These are phyloP conservation scores for Pandemis cinnamomeana DNA, from an alignment of 2,888 invertebrate species.

Conservation along the genomic window DNA sequence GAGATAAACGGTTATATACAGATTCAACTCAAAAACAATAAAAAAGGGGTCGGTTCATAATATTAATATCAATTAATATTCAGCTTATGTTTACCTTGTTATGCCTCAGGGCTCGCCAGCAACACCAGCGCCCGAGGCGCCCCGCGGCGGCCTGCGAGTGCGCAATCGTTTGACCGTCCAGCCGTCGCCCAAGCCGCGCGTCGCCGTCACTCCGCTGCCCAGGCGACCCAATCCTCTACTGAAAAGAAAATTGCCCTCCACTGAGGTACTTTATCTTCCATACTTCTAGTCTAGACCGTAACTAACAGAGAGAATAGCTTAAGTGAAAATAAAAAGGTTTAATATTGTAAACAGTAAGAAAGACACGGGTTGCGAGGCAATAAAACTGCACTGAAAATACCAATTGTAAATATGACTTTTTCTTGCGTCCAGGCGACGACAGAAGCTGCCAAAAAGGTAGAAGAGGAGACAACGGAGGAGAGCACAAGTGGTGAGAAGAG, in stretches of 20 bases:
- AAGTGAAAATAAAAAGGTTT: no score
- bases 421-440: conserved; percentile 64
- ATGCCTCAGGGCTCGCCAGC: conserved; percentile 59
- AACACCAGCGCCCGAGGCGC: conserved; percentile 66
- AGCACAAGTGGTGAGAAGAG: conserved; percentile 73
- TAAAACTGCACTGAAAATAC: neutral
- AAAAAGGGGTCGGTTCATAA: no score
- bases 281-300: neutral
- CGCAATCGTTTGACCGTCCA: conserved; percentile 76
- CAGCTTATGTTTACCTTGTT: neutral
- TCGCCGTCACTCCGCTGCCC: conserved; percentile 77
- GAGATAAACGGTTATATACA: no score
- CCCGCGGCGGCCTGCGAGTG: conserved; percentile 65
- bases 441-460: conserved; percentile 71
- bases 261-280: conserved; percentile 62
- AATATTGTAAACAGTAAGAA: no score
- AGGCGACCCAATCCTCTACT: conserved; percentile 84
- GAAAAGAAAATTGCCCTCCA: conserved; percentile 77
- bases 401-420: neutral
- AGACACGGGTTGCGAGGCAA: neutral
- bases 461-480: conserved; percentile 71
- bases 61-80: neutral
- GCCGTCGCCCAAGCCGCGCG: conserved; percentile 77
- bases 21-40: no score
- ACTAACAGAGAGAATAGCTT: no score